Base-by-base conservation (phyloP, 1,140 invertebrate genomes). In the Brachionus rotundiformis region DNA sequence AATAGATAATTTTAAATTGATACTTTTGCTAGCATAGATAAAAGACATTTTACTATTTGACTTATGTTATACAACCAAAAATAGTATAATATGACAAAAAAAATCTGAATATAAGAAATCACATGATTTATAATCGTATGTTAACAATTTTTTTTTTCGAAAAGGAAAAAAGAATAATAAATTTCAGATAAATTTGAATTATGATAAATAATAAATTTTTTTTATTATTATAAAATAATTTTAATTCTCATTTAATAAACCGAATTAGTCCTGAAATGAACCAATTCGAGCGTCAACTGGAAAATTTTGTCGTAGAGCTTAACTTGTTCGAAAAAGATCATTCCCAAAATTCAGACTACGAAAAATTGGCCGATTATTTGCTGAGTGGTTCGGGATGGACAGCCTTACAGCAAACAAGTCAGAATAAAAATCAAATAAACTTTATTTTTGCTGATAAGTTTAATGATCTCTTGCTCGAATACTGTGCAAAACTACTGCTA, bases 131-230 rank as follows among this genome's bases (percentile, higher is more conserved):
- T 6, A 54, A 54, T 0, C 2, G 19, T 54, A 19, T 54, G 47
- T 54, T 23, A 54, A 19, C 0, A 54, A 23, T 19, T 54, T 54
- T 54, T 6, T 19, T 54, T n/a, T n/a, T 1, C 23, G n/a, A 54
- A 54, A 19, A 8, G 23, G 47, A 19, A 54, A 54, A 54, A 54
- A 49, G 8, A 54, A 54, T 54, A 54, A 54, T n/a, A 68, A 68
- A 33, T 68, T 36, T 33, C 27, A 68, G 33, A 68, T 36, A 36
- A 33, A 33, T 68, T 68, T 36, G 31, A 68, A 68, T 68, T 68
- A 68, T 68, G 63, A 68, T 68, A 68, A 68, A 68, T 36, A 68
- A 33, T 36, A 68, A 36, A 68, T 36, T 19, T 36, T 68, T 68
- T 16, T 68, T 36, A 68, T 54, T 19, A 54, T 54, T 54, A 19